phyloP scores from a whole-genome alignment of 2,113 vertebrate genomes.

The Mormyrus iriodes region DNA sequence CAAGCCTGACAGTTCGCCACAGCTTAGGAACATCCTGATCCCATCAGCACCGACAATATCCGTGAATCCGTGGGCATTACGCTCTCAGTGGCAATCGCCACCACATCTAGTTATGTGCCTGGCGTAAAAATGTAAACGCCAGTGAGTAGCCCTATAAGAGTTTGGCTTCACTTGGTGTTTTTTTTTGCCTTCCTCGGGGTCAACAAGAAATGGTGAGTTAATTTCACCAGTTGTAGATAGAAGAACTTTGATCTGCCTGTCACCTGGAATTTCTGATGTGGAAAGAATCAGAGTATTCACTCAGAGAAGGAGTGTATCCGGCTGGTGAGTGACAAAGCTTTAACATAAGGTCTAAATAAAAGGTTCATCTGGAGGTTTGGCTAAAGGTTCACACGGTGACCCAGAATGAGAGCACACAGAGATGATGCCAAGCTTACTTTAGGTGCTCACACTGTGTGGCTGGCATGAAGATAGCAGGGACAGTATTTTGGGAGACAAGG shows the following conservation, averaged over 20 bases:
- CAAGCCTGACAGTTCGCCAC: constrained; percentile 51
- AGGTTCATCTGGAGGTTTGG: neutral
- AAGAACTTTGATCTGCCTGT: neutral
- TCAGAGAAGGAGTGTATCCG: neutral
- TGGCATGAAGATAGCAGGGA: neutral
- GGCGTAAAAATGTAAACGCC: neutral
- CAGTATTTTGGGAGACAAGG: neutral
- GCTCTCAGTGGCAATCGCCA: constrained; percentile 21
- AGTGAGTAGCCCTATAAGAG: neutral
- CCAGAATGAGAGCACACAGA: neutral
- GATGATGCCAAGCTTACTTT: neutral
- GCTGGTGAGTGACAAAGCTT: neutral
- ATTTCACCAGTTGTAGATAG: neutral
- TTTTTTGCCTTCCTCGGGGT: neutral
- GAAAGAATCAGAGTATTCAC: neutral
- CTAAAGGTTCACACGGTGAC: neutral
- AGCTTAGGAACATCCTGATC: constrained; percentile 48
- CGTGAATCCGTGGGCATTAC: constrained; percentile 32
- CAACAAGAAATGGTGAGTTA: neutral
- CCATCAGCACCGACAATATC: constrained; percentile 26
- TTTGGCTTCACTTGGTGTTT: neutral
- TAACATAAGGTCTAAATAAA: neutral
- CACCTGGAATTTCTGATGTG: neutral
- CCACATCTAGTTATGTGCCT: neutral
- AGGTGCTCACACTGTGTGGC: neutral